Conservation (phyloP, 2,888 invertebrate genomes). For the Gortyna flavago region DNA sequence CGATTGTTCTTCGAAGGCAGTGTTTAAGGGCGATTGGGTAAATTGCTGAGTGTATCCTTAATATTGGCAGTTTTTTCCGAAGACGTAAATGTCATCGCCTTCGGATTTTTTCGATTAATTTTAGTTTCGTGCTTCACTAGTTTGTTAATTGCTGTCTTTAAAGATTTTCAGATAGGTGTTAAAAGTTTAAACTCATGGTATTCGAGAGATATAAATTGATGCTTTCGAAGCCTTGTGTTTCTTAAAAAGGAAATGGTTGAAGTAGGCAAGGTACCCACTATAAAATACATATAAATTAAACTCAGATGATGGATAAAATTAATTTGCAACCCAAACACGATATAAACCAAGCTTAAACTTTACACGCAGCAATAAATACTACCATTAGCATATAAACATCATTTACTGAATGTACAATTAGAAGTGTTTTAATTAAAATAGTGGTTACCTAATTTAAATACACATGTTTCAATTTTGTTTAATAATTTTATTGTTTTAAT, state of each 20-base stretch:
- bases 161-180: constrained; percentile 3
- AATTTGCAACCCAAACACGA: background rate
- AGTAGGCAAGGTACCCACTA: background rate
- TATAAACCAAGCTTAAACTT: constrained; percentile 1
- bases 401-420: constrained; percentile 33
- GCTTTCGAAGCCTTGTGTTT: background rate
- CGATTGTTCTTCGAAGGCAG: constrained; percentile 60
- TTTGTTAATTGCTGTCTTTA: constrained; percentile 13
- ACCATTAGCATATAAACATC: constrained; percentile 23
- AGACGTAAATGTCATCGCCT: constrained; percentile 43
- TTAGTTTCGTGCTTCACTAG: background rate
- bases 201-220: background rate
- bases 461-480: constrained; percentile 17
- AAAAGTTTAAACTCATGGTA: constrained; percentile 2
- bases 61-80: constrained; percentile 38
- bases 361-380: constrained; percentile 20
- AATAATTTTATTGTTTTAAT: constrained; percentile 10
- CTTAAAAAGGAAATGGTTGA: background rate
- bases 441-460: constrained; percentile 14
- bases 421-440: constrained; percentile 5
- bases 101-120: constrained; percentile 12
- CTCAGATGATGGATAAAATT: background rate
- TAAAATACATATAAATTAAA: background rate
- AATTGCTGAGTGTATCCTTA: constrained; percentile 51
- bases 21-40: constrained; percentile 61